Base-by-base conservation (phyloP, 2,888 invertebrate species). In the Temnothorax ravouxi region DNA sequence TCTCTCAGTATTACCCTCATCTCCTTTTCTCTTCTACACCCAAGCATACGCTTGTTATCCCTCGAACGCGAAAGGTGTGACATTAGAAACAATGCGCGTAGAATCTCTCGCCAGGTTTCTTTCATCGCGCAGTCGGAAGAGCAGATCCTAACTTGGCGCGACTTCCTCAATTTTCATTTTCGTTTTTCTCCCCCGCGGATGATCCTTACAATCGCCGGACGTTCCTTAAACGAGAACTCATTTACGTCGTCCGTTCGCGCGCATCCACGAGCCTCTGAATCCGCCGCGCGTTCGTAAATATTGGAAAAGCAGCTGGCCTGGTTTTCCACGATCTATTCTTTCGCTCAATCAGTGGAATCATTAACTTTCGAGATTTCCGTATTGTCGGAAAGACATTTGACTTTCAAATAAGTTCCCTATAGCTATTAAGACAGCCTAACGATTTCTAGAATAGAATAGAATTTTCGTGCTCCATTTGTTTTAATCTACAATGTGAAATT, bases 151-250 rank as follows among this genome's bases (percentile, higher is more conserved):
- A 25, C 59, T 9, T 21, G 34, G 21, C 18, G 69, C 64, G 25
- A 44, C 59, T 59, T 72, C 47, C 52, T n/a, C 29, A 1, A 44
- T 44, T 15, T 64, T 44, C 47, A 18, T 52, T 54, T 21, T 50
- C 47, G 34, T 8, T 41, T 25, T 50, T 72, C 18, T 21, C 44
- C 3, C 25, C 56, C 8, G 44, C 8, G 44, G 50, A 18, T 61
- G 41, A 44, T 83, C 64, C 62, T 52, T 66, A 34, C 54, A 50
- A 41, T 47, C 54, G 47, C 38, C 84, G 69, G 47, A 67, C 38
- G 67, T 83, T 71, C n/a, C 29, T 71, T 52, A 6, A 11, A 44
- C 54, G 52, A 66, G 67, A 67, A 67, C 21, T 56, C 54, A 13
- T 69, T 77, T 69, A 41, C 52, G 9, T 25, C 3, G 9, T 13